Conservation (phyloP, 2,888 invertebrate genomes). For the Lamellibrachia columna region DNA sequence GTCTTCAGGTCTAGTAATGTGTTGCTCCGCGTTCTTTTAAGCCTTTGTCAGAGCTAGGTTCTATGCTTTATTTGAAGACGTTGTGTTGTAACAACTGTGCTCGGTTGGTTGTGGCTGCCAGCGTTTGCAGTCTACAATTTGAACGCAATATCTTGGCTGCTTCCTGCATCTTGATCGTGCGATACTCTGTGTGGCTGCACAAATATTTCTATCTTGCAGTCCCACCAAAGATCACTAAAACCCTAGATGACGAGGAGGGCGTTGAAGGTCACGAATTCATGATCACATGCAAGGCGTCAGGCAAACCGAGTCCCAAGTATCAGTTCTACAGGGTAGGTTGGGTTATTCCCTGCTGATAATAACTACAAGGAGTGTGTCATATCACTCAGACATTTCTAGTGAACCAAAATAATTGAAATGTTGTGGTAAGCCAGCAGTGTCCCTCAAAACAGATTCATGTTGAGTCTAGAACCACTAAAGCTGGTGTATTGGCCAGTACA, state of each 20-base stretch:
- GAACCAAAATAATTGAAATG: too few species aligned
- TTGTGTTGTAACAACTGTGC: neutral
- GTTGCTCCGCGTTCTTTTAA: too few species aligned
- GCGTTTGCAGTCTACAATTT: neutral
- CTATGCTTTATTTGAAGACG: neutral
- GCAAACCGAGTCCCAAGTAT: constrained; percentile 41
- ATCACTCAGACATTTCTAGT: too few species aligned
- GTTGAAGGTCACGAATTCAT: constrained; percentile 38
- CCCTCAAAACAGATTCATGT: too few species aligned
- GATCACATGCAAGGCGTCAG: constrained; percentile 39
- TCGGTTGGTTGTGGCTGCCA: neutral
- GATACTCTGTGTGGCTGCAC: neutral
- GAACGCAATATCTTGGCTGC: neutral
- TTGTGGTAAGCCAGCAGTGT: too few species aligned
- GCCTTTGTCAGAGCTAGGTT: neutral
- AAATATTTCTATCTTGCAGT: constrained; percentile 30
- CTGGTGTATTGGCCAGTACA: too few species aligned
- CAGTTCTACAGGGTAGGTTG: constrained; percentile 41
- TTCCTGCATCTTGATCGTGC: neutral
- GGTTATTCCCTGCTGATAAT: neutral
- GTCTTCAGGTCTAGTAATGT: too few species aligned
- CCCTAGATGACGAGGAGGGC: constrained; percentile 29
- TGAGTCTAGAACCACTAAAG: too few species aligned
- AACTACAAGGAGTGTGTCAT: too few species aligned
- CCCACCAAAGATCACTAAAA: constrained; percentile 35